Percentiles rank a stretch among this genome's conserved stretches.
Evolutionary conservation across 2,888 invertebrate species (phyloP).

Genomic region (Megamerina dolium): DNA sequence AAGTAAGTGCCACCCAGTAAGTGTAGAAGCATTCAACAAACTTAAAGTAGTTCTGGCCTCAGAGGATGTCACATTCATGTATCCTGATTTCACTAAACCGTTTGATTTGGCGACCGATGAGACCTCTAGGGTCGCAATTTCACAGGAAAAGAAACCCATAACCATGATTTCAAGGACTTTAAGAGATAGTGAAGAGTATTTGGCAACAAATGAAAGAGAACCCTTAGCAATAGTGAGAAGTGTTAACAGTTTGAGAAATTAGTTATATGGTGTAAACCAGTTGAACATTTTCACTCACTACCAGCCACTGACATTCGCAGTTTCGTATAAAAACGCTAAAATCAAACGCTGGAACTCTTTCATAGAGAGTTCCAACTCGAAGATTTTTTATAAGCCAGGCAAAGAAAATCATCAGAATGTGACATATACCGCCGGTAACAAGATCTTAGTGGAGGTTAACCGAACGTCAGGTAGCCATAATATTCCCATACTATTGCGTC

Average conservation of each 20-base stretch:
- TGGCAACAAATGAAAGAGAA: not conserved
- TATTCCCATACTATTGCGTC: too few relatives aligned
- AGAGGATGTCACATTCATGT: too few relatives aligned
- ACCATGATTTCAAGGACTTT: not conserved
- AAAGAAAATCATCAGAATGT: not conserved
- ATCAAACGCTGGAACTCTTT: not conserved
- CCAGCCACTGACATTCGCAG: not conserved
- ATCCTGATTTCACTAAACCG: too few relatives aligned
- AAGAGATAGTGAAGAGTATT: not conserved
- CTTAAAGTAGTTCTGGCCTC: too few relatives aligned
- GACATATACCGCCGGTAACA: too few relatives aligned
- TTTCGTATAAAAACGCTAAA: not conserved
- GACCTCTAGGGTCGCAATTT: not conserved
- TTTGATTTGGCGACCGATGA: too few relatives aligned
- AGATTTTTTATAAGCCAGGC: not conserved
- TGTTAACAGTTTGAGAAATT: too few relatives aligned
- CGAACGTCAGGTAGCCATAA: too few relatives aligned
- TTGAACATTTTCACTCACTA: not conserved
- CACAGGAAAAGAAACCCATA: not conserved
- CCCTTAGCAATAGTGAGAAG: conserved; percentile 2
- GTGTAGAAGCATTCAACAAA: too few relatives aligned
- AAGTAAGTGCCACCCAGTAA: too few relatives aligned
- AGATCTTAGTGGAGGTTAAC: too few relatives aligned
- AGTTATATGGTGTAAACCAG: not conserved
- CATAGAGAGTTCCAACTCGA: not conserved